Percentiles rank a stretch among this genome's conserved stretches.
Evolutionary conservation across 2,888 invertebrate genomes (phyloP).

Genomic region (Stenodema calcarata): DNA sequence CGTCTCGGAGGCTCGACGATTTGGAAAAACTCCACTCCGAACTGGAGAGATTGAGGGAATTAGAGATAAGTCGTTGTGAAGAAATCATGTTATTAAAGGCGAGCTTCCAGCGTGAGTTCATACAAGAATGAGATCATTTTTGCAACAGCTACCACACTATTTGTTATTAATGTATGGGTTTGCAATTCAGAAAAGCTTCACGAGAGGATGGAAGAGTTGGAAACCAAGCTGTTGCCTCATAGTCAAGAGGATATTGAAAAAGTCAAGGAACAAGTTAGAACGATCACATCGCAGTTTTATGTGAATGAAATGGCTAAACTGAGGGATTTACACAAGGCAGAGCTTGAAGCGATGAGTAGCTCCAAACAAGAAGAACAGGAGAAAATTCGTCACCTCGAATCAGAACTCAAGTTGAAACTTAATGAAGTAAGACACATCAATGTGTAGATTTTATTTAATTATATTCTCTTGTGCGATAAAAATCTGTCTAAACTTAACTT

Average conservation of each 20-base stretch:
- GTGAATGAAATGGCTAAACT: constrained; percentile 52
- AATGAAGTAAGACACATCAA: constrained; percentile 33
- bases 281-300: constrained; percentile 51
- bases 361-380: constrained; percentile 24
- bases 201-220: constrained; percentile 47
- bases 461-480: no score
- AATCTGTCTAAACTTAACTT: neutral
- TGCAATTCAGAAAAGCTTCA: constrained; percentile 40
- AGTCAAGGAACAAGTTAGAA: constrained; percentile 53
- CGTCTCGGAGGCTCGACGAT: constrained; percentile 37
- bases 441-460: neutral
- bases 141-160: neutral
- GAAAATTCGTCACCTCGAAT: constrained; percentile 34
- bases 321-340: constrained; percentile 36
- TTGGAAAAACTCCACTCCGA: constrained; percentile 51
- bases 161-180: neutral
- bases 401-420: constrained; percentile 37
- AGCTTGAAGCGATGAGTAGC: constrained; percentile 13
- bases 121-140: neutral
- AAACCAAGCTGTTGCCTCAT: constrained; percentile 27
- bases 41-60: constrained; percentile 43
- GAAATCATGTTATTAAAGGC: constrained; percentile 47
- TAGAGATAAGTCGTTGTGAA: constrained; percentile 34
- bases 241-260: constrained; percentile 41
- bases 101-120: constrained; percentile 43